A percentile compares a stretch with the other conserved stretches of the same genome.
Evolutionary conservation across 2,888 invertebrate genomes (phyloP).

Genomic region (Atrina japonica): DNA sequence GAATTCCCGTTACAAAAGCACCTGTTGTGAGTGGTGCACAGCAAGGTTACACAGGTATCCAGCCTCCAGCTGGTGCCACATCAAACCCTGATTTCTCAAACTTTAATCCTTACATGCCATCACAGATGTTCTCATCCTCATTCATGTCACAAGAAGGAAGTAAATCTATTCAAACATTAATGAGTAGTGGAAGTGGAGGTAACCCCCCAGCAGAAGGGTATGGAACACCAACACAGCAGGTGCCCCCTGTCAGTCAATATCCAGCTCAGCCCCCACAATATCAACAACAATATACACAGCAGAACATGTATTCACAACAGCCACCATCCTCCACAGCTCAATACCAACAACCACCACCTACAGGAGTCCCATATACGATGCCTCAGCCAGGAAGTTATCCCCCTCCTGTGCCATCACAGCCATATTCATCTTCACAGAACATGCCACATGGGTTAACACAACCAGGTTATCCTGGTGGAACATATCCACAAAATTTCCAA

Average conservation of each 20-base stretch:
- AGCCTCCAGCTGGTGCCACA: neutral
- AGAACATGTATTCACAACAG: constrained; percentile 51
- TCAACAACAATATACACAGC: constrained; percentile 34
- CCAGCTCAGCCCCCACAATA: constrained; percentile 11
- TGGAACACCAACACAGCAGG: constrained; percentile 19
- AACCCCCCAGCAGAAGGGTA: constrained; percentile 30
- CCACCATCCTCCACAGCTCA: constrained; percentile 40
- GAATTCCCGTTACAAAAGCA: neutral
- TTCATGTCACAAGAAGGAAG: constrained; percentile 78
- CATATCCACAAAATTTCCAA: constrained; percentile 47
- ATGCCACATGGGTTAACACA: constrained; percentile 41
- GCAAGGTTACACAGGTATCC: neutral
- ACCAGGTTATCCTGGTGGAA: constrained; percentile 28
- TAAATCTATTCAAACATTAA: constrained; percentile 75
- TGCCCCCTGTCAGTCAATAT: constrained; percentile 15
- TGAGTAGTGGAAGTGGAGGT: constrained; percentile 61
- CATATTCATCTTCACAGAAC: constrained; percentile 47
- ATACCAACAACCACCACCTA: constrained; percentile 37
- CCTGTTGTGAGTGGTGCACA: neutral
- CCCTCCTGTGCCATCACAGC: constrained; percentile 35
- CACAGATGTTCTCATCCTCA: constrained; percentile 75
- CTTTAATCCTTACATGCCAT: constrained; percentile 75
- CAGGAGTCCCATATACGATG: constrained; percentile 46
- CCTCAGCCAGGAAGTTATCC: constrained; percentile 36
- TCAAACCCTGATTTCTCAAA: constrained; percentile 44